Percentiles rank a stretch among this genome's conserved stretches.
Conservation (phyloP, 2,888 invertebrate genomes). For the Cheilosia urbana region DNA sequence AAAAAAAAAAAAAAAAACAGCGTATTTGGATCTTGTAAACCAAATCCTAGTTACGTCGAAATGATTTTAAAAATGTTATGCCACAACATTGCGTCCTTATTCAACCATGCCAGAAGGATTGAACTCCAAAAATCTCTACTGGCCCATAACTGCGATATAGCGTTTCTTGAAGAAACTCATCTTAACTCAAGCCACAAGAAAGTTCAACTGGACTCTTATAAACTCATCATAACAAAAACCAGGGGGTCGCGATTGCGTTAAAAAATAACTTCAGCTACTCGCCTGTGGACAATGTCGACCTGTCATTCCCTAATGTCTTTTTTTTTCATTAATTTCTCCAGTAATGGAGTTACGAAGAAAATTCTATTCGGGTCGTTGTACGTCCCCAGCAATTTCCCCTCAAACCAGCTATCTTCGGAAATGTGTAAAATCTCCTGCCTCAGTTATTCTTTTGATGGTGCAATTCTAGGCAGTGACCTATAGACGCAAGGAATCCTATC, state of each 20-base stretch:
- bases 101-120: constrained; percentile 1
- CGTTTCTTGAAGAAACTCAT: background rate
- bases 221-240: background rate
- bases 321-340: background rate
- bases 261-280: background rate
- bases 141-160: background rate
- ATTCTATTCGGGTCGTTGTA: background rate
- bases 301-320: background rate
- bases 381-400: background rate
- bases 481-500: background rate
- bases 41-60: background rate
- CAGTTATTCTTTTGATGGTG: background rate
- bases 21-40: background rate
- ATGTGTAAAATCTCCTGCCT: background rate
- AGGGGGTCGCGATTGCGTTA: background rate
- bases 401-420: background rate
- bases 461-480: background rate
- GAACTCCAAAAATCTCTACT: background rate
- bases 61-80: background rate
- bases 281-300: background rate
- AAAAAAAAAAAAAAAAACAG: background rate
- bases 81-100: background rate
- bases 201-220: background rate
- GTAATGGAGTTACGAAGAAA: background rate
- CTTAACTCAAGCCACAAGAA: too few species aligned